Conservation (phyloP, 2,888 invertebrate species). For the Erynnis tages region DNA sequence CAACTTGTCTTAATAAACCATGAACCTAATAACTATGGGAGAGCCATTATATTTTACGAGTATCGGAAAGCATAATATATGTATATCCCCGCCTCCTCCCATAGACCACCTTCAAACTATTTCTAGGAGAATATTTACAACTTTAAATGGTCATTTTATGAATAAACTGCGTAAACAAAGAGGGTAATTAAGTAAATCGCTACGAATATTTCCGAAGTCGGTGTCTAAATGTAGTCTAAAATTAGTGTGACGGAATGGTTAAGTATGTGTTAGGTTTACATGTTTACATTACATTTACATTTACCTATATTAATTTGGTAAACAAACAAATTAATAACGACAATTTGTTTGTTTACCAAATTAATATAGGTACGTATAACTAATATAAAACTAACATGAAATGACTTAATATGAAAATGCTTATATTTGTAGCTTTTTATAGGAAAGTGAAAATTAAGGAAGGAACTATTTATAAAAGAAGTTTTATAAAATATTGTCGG, state of each 20-base stretch:
- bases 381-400: too few species aligned
- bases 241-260: slow-evolving; percentile 55
- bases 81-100: slow-evolving; percentile 42
- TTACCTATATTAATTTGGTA: too few species aligned
- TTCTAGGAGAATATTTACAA: slow-evolving; percentile 47
- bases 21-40: slow-evolving; percentile 36
- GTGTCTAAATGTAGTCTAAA: slow-evolving; percentile 58
- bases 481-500: too few species aligned
- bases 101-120: slow-evolving; percentile 52
- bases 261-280: slow-evolving; percentile 45
- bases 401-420: too few species aligned
- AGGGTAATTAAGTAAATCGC: slow-evolving; percentile 63
- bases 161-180: slow-evolving; percentile 58
- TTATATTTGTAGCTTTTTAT: too few species aligned
- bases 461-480: too few species aligned
- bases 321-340: too few species aligned
- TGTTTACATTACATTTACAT: slow-evolving; percentile 38
- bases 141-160: slow-evolving; percentile 52
- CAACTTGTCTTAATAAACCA: not conserved
- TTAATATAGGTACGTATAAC: too few species aligned
- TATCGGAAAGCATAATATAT: slow-evolving; percentile 51
- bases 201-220: slow-evolving; percentile 57
- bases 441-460: too few species aligned
- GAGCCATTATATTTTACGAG: slow-evolving; percentile 51
- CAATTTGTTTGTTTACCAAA: too few species aligned